Percentiles rank a stretch among this genome's conserved stretches.
Conservation (phyloP, 1,140 invertebrate species). For the Homarus americanus region DNA sequence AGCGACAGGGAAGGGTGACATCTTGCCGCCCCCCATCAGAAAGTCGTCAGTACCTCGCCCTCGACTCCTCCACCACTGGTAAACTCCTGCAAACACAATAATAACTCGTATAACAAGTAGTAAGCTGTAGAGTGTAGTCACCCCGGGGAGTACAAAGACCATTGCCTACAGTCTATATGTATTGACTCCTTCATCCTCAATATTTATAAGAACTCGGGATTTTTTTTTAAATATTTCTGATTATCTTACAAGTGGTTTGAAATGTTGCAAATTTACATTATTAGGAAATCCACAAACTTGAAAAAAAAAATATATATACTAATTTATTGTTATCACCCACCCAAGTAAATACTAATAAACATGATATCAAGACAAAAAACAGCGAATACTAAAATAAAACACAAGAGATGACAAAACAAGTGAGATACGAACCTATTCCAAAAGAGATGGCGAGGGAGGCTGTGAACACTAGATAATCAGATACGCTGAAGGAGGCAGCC, state of each 20-base stretch:
- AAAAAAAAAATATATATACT: background rate
- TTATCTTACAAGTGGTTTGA: background rate
- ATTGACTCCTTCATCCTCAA: too few species aligned
- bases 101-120: background rate
- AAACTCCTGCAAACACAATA: conserved; percentile 11
- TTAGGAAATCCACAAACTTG: background rate
- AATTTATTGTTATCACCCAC: too few species aligned
- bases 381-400: background rate
- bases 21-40: conserved; percentile 48
- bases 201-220: too few species aligned
- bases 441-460: conserved; percentile 21
- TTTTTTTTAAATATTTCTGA: too few species aligned
- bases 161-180: too few species aligned
- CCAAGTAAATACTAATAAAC: too few species aligned
- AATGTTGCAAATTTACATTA: background rate
- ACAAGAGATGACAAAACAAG: too few species aligned
- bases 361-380: too few species aligned
- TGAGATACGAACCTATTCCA: conserved; percentile 19
- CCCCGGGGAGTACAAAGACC: background rate
- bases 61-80: conserved; percentile 55
- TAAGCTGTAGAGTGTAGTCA: too few species aligned
- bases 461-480: conserved; percentile 32
- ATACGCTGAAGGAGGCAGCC: background rate
- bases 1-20: conserved; percentile 48
- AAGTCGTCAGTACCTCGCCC: conserved; percentile 37